Percentiles rank a stretch among this genome's conserved stretches.
These are phyloP conservation scores for Aphelenchoides fujianensis DNA, from an alignment of 1,140 invertebrate species.

Conservation along the genomic window DNA sequence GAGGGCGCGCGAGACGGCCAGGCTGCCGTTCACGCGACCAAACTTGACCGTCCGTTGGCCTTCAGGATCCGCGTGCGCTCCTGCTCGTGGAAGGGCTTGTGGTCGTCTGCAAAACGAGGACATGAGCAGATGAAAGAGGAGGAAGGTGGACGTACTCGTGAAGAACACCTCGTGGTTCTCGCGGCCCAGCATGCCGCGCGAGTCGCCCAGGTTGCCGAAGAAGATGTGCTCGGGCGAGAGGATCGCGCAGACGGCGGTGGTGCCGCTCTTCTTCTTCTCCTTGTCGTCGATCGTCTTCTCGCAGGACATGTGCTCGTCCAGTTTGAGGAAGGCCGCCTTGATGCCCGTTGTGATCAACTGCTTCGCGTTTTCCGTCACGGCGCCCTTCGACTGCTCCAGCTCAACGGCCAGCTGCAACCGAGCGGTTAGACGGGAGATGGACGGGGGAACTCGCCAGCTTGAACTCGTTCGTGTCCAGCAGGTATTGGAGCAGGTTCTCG, in stretches of 20 bases:
- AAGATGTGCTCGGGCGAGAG: slow-evolving; percentile 76
- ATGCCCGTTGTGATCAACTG: slow-evolving; percentile 66
- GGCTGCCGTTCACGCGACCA: slow-evolving; percentile 84
- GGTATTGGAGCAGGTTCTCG: slow-evolving; percentile 79
- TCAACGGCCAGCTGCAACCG: slow-evolving; percentile 41
- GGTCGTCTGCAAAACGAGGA: too few species aligned
- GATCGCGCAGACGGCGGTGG: slow-evolving; percentile 91
- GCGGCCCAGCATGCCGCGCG: slow-evolving; percentile 82
- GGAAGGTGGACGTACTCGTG: too few species aligned
- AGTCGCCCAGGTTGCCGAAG: slow-evolving; percentile 76
- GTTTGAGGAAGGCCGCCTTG: slow-evolving; percentile 80
- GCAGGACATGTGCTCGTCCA: slow-evolving; percentile 78
- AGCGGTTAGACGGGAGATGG: slow-evolving; percentile 50
- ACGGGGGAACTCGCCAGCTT: slow-evolving; percentile 51
- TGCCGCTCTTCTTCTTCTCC: slow-evolving; percentile 82
- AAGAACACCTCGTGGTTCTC: slow-evolving; percentile 77
- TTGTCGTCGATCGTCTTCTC: slow-evolving; percentile 80
- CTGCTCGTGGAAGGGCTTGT: slow-evolving; percentile 73
- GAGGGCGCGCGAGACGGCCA: slow-evolving; percentile 76
- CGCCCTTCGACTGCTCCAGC: slow-evolving; percentile 32
- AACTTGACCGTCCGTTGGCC: slow-evolving; percentile 97
- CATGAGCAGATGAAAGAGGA: too few species aligned
- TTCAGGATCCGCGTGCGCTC: slow-evolving; percentile 72
- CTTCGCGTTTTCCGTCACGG: slow-evolving; percentile 45
- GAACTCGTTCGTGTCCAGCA: slow-evolving; percentile 68